Percentiles rank a stretch among this genome's conserved stretches.
phyloP scores from a whole-genome alignment of 1,140 invertebrate species.

The Babylonia areolata region DNA sequence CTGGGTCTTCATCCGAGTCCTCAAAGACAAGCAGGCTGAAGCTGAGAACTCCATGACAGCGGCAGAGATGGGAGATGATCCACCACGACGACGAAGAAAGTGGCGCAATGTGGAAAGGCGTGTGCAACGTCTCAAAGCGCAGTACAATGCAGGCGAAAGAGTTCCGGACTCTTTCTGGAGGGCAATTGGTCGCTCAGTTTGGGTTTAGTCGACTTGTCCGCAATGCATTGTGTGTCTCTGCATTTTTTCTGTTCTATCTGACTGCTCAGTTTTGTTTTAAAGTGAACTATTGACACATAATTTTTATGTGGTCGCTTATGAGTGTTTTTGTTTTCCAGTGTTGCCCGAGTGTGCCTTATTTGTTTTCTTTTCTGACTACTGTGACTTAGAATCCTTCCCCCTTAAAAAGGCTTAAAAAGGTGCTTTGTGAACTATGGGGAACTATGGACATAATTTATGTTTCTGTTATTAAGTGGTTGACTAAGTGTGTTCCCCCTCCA shows the following conservation, averaged over 20 bases:
- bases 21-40: slow-evolving; percentile 21
- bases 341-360: not conserved
- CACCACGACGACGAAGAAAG: slow-evolving; percentile 3
- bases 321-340: no score
- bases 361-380: not conserved
- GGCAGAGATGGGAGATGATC: slow-evolving; percentile 25
- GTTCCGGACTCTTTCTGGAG: slow-evolving; percentile 5
- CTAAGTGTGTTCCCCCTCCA: not conserved
- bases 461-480: slow-evolving; percentile 14
- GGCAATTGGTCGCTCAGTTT: slow-evolving; percentile 15
- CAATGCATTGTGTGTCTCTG: not conserved
- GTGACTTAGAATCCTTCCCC: not conserved
- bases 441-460: slow-evolving; percentile 15
- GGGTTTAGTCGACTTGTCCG: no score
- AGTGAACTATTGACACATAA: no score
- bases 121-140: slow-evolving; percentile 6
- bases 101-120: slow-evolving; percentile 7
- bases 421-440: slow-evolving; percentile 19
- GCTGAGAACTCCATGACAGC: slow-evolving; percentile 16
- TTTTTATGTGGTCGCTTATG: no score
- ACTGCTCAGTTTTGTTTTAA: no score
- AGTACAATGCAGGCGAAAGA: not conserved
- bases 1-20: slow-evolving; percentile 13
- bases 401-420: slow-evolving; percentile 10
- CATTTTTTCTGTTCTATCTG: not conserved